These are phyloP conservation scores for Synanthedon formicaeformis DNA, from an alignment of 2,888 invertebrate genomes.

Conservation along the genomic window DNA sequence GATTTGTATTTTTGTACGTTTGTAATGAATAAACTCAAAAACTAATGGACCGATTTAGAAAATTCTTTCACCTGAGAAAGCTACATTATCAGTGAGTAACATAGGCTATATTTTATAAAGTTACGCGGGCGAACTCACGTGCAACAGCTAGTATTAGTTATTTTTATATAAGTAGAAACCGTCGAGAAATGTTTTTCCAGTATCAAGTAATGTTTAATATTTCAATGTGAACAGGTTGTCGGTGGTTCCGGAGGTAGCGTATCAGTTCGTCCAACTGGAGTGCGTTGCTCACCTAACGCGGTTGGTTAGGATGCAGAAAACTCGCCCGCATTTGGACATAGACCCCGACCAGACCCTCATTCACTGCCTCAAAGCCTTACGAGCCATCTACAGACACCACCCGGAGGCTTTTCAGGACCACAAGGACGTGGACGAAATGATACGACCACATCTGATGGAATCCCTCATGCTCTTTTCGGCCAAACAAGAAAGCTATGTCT, in stretches of 20 bases:
- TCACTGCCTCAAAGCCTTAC: conserved; percentile 55
- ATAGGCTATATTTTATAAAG: too few relatives aligned
- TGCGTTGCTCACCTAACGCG: conserved; percentile 75
- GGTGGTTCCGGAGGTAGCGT: conserved; percentile 75
- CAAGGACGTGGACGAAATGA: conserved; percentile 78
- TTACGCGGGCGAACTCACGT: too few relatives aligned
- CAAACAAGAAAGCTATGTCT: conserved; percentile 84
- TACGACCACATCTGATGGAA: conserved; percentile 81
- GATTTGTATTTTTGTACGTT: too few relatives aligned
- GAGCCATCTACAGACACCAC: conserved; percentile 59
- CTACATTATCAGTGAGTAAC: too few relatives aligned
- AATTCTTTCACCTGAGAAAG: too few relatives aligned
- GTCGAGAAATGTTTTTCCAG: too few relatives aligned
- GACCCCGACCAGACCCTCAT: conserved; percentile 59
- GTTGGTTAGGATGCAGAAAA: conserved; percentile 73
- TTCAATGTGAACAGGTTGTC: conserved; percentile 64
- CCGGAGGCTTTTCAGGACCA: conserved; percentile 44
- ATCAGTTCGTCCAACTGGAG: conserved; percentile 77
- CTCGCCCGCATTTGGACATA: conserved; percentile 36
- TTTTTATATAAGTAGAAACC: too few relatives aligned
- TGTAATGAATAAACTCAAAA: too few relatives aligned
- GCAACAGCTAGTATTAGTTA: too few relatives aligned
- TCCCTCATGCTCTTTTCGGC: conserved; percentile 83
- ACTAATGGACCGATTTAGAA: too few relatives aligned
- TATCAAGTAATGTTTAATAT: too few relatives aligned